These are phyloP conservation scores for Ammodytes marinus DNA, from an alignment of 2,113 vertebrate genomes.

Conservation along the genomic window DNA sequence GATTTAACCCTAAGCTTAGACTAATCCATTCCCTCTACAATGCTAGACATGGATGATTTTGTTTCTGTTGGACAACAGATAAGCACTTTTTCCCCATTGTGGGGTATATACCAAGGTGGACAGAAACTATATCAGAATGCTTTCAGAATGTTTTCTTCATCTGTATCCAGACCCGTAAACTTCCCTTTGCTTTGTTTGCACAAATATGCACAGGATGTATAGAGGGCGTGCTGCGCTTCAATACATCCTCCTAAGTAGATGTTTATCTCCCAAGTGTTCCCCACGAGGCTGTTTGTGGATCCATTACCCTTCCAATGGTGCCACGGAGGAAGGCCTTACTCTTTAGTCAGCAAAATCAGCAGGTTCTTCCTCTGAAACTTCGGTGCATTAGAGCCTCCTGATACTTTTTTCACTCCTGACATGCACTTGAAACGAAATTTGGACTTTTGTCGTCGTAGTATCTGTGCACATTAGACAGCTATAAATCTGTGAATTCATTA, in stretches of 20 bases:
- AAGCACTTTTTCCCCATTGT: conserved; percentile 13
- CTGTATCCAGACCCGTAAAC: conserved; percentile 27
- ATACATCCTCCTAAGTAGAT: conserved; percentile 72
- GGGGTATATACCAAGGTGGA: conserved; percentile 32
- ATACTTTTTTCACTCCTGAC: conserved; percentile 35
- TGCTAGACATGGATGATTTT: conserved; percentile 1
- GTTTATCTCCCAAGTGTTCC: conserved; percentile 71
- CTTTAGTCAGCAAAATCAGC: conserved; percentile 72
- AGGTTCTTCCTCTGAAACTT: conserved; percentile 66
- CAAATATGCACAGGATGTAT: conserved; percentile 65
- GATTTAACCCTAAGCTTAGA: conserved; percentile 3
- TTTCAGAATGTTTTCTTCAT: conserved; percentile 36
- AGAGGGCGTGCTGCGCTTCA: conserved; percentile 46
- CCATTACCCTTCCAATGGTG: conserved; percentile 76
- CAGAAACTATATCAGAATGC: conserved; percentile 21
- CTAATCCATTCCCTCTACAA: background rate
- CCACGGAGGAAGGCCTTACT: conserved; percentile 58
- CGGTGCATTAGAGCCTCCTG: conserved; percentile 57
- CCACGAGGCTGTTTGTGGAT: conserved; percentile 74
- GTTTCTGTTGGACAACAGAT: conserved; percentile 4
- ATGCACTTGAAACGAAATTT: conserved; percentile 36
- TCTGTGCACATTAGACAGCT: conserved; percentile 34
- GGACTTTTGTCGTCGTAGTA: conserved; percentile 34
- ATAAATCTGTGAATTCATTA: conserved; percentile 40
- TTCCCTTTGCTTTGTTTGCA: conserved; percentile 52